Conservation (phyloP, 2,888 invertebrate genomes). For the Luffia ferchaultella region DNA sequence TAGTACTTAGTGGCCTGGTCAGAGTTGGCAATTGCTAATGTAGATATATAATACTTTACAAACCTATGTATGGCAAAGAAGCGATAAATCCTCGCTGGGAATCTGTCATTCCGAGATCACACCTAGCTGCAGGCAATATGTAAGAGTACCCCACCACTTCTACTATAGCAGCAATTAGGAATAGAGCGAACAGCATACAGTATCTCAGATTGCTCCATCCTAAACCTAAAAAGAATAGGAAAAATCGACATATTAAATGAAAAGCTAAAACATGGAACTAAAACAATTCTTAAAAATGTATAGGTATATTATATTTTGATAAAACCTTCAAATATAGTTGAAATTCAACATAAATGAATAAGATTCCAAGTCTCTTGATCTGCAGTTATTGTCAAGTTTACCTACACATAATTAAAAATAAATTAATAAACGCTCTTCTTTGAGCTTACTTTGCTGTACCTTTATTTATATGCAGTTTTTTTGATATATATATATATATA, state of each 20-base stretch:
- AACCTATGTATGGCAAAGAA: conserved; percentile 72
- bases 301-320: too few relatives aligned
- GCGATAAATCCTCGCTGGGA: conserved; percentile 65
- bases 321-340: too few relatives aligned
- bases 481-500: too few relatives aligned
- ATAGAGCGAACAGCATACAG: conserved; percentile 33
- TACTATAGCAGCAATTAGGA: conserved; percentile 68
- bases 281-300: neutral
- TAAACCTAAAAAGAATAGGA: conserved; percentile 29
- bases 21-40: too few relatives aligned
- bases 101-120: conserved; percentile 67
- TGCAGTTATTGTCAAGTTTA: too few relatives aligned
- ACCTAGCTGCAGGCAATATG: conserved; percentile 69
- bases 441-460: too few relatives aligned
- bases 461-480: too few relatives aligned
- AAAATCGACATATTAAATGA: neutral
- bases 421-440: too few relatives aligned
- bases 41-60: conserved; percentile 13
- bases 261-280: neutral
- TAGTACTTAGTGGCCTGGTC: too few relatives aligned
- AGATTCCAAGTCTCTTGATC: too few relatives aligned
- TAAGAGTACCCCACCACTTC: conserved; percentile 72
- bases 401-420: too few relatives aligned
- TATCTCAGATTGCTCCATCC: conserved; percentile 48
- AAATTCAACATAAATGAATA: too few relatives aligned